Evolutionary conservation across 1,140 invertebrate species (phyloP), one percentile per base, ranked within the genome.

Genomic region (Phocides pigmalion): DNA sequence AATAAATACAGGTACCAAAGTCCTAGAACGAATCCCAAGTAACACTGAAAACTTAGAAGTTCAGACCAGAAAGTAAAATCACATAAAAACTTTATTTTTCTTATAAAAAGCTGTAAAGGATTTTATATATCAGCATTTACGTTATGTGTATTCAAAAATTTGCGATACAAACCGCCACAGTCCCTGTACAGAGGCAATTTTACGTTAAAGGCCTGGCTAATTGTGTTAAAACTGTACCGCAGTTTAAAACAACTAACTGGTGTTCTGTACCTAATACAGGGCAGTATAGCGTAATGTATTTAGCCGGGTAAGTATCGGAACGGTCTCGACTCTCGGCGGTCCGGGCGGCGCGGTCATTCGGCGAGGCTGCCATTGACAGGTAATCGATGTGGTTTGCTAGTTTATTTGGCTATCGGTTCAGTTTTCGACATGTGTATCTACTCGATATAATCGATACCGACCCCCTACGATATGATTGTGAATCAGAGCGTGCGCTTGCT

Each of bases 381-480:
- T 88, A 90, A 89, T 90, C 87, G 84, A 90, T 90, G 82, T 79
- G 81, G 82, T 82, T 81, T 81, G 76, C 82, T 88, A 87, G 87
- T 90, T 89, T 90, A 90, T 90, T 88, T 88, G 84, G 87, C 87
- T 88, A 90, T 88, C 84, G 78, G 82, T 81, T 78, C 78, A 81
- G 84, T 72, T 84, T 76, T 73, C 81, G 74, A 82, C 76, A 84
- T 82, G 82, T 85, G 82, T 88, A 88, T 88, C 81, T 83, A 81
- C 79, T 80, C 76, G 79, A 83, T 85, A 83, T 82, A 84, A 85
- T 84, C 82, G 77, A 79, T 78, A 70, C 66, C 53, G 39, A 19
- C 54, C 14, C 54, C n/a, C 49, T 44, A 53, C 47, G 64, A 66
- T 66, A 49, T 58, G 46, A 59, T 65, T 76, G 74, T 71, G 68